phyloP scores from a whole-genome alignment of 2,797 vertebrate species.

The Tympanoctomys barrerae region DNA sequence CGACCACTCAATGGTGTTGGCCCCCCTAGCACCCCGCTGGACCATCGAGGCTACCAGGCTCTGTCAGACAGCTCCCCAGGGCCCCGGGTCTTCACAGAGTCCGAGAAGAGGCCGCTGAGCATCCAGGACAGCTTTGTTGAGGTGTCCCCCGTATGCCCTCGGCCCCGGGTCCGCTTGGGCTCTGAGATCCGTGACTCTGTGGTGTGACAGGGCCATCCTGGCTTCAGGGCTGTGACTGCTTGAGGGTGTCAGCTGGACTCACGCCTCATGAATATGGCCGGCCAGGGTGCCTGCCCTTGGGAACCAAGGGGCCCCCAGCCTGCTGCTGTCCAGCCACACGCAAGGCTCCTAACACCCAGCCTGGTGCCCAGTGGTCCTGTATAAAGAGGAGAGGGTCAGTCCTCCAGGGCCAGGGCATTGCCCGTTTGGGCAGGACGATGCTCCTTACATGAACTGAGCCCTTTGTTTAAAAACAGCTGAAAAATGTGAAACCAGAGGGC shows the following conservation, averaged over 20 bases:
- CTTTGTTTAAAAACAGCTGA: slow-evolving; percentile 56
- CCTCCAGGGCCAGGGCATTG: not conserved
- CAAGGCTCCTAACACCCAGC: not conserved
- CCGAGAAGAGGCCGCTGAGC: slow-evolving; percentile 94
- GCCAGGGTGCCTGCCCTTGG: rapidly evolving
- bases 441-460: slow-evolving; percentile 76
- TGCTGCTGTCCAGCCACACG: not conserved
- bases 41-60: slow-evolving; percentile 98
- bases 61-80: slow-evolving; percentile 94
- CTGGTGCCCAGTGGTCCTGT: not conserved
- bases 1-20: slow-evolving; percentile 93
- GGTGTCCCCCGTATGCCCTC: slow-evolving; percentile 93
- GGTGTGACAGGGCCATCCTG: slow-evolving; percentile 89
- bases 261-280: not conserved
- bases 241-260: not conserved
- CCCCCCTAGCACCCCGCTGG: slow-evolving; percentile 87
- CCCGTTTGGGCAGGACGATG: not conserved
- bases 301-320: not conserved
- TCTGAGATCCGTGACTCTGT: slow-evolving; percentile 98
- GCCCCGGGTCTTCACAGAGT: slow-evolving; percentile 91
- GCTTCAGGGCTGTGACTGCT: not conserved
- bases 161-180: slow-evolving; percentile 96
- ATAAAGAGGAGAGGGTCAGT: not conserved
- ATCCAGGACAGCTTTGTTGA: slow-evolving; percentile 95
- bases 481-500: slow-evolving; percentile 76